phyloP scores from a whole-genome alignment of 92 coral and sea anemone species.

The Phenganax subtilis region DNA sequence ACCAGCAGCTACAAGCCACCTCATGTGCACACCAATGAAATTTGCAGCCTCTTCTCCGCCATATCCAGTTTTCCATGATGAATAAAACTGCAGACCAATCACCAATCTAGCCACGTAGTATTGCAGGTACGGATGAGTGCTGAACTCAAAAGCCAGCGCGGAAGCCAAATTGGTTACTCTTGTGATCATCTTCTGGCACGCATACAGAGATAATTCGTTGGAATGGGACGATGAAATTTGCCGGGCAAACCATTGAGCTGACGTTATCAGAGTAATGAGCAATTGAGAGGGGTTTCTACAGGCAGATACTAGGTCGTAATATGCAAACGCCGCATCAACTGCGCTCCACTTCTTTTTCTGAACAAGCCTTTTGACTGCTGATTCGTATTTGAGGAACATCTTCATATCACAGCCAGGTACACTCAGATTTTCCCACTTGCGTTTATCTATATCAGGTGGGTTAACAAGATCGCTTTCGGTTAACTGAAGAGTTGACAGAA shows the following conservation, averaged over 20 bases:
- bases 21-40: conserved; percentile 36
- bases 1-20: conserved; percentile 45
- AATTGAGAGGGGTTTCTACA: conserved; percentile 33
- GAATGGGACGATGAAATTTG: conserved; percentile 26
- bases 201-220: conserved; percentile 21
- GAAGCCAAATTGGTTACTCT: conserved; percentile 42
- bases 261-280: conserved; percentile 33
- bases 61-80: conserved; percentile 31
- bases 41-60: conserved; percentile 33
- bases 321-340: conserved; percentile 31
- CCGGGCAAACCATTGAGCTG: conserved; percentile 53
- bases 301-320: conserved; percentile 36
- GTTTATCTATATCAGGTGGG: conserved; percentile 39
- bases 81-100: conserved; percentile 45
- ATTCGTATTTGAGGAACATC: conserved; percentile 50
- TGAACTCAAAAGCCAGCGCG: conserved; percentile 42
- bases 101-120: conserved; percentile 42
- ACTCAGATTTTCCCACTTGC: conserved; percentile 32
- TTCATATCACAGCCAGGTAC: conserved; percentile 41
- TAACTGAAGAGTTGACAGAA: conserved; percentile 34
- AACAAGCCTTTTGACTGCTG: conserved; percentile 36
- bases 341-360: conserved; percentile 29
- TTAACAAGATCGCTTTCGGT: conserved; percentile 24
- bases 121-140: conserved; percentile 44
- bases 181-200: conserved; percentile 44